Percentiles rank a stretch among this genome's conserved stretches.
These are phyloP conservation scores for Cossypha niveicapilla DNA, from an alignment of 2,797 vertebrate genomes.

Conservation along the genomic window DNA sequence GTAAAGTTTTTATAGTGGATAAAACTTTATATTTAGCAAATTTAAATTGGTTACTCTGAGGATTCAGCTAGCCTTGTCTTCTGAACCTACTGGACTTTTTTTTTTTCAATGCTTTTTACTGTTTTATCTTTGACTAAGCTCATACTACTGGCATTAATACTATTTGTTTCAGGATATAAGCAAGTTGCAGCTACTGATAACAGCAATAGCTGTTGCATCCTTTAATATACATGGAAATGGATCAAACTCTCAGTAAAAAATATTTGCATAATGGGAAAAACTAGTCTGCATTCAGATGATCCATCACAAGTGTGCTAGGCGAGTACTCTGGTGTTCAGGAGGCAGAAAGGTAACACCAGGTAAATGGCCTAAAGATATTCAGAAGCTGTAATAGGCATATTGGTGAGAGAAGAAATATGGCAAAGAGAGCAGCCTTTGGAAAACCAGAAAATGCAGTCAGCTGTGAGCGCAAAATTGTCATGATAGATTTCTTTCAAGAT, in stretches of 20 bases:
- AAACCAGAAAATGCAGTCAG: neutral
- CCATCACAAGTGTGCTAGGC: neutral
- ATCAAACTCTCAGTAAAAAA: neutral
- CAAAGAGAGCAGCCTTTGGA: neutral
- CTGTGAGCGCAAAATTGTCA: accelerated
- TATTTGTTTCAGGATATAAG: neutral
- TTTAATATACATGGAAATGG: neutral
- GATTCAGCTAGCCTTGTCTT: neutral
- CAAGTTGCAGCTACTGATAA: neutral
- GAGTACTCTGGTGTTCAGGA: neutral
- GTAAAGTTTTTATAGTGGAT: neutral
- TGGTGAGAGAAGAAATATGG: neutral
- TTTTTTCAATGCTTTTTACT: neutral
- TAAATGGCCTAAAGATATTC: neutral
- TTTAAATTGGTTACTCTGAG: neutral
- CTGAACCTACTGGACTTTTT: neutral
- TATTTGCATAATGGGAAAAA: neutral
- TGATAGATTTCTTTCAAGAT: neutral
- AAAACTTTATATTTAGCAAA: neutral
- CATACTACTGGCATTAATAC: neutral
- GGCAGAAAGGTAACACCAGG: neutral
- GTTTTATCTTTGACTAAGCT: neutral
- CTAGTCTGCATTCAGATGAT: neutral
- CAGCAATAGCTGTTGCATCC: neutral
- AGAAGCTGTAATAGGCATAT: neutral